phyloP scores from a whole-genome alignment of 2,797 vertebrate species.

The Hozukius guyotensis region DNA sequence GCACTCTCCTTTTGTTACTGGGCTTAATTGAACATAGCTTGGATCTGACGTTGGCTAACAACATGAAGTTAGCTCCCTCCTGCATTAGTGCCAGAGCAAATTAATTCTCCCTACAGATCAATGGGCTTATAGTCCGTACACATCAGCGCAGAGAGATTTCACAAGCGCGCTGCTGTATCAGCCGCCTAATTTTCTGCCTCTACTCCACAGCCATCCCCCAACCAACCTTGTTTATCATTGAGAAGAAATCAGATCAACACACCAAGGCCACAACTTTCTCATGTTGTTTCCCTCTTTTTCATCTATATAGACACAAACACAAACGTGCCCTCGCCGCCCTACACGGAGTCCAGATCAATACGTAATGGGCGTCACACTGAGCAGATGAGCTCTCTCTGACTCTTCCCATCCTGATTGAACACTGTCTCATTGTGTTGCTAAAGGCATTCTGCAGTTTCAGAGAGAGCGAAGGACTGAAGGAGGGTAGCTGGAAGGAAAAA shows the following conservation, averaged over 20 bases:
- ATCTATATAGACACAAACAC: slow-evolving; percentile 49
- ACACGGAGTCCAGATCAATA: slow-evolving; percentile 63
- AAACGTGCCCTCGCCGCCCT: slow-evolving; percentile 44
- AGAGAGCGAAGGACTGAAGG: slow-evolving; percentile 43
- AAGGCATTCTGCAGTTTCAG: slow-evolving; percentile 54
- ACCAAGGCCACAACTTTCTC: slow-evolving; percentile 30
- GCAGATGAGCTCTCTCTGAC: slow-evolving; percentile 56
- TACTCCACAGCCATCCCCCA: background rate
- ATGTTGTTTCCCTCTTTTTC: slow-evolving; percentile 31
- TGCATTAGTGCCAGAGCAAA: slow-evolving; percentile 69
- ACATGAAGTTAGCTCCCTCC: slow-evolving; percentile 60
- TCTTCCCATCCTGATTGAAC: slow-evolving; percentile 60
- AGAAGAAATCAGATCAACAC: slow-evolving; percentile 51
- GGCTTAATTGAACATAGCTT: slow-evolving; percentile 68
- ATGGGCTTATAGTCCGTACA: slow-evolving; percentile 66
- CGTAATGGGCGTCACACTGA: slow-evolving; percentile 52
- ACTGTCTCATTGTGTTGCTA: slow-evolving; percentile 70
- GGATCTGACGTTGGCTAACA: slow-evolving; percentile 62
- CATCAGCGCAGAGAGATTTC: slow-evolving; percentile 58
- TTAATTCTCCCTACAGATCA: slow-evolving; percentile 71
- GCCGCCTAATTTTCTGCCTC: slow-evolving; percentile 51
- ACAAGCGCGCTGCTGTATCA: slow-evolving; percentile 48
- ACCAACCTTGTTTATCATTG: slow-evolving; percentile 47
- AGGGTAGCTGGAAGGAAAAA: slow-evolving; percentile 56
- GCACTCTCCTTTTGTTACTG: slow-evolving; percentile 47